These are phyloP conservation scores for Solea solea DNA, from an alignment of 2,113 vertebrate genomes.

Conservation along the genomic window DNA sequence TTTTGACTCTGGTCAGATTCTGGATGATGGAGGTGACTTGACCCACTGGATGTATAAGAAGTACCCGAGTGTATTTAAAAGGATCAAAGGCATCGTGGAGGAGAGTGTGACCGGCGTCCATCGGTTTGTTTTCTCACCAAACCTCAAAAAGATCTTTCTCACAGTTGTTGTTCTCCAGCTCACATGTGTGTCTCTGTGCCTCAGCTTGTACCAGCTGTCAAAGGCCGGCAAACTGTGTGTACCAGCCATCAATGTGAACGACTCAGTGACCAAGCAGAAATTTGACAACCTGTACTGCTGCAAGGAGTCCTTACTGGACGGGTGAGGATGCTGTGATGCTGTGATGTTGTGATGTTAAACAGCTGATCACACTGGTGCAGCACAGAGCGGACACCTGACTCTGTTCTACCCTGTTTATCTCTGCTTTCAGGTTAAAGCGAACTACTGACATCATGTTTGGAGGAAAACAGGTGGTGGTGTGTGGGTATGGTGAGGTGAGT, in stretches of 20 bases:
- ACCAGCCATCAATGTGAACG: conserved; percentile 94
- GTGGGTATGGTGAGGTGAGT: conserved; percentile 94
- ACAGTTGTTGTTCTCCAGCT: neutral
- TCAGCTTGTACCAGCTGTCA: conserved; percentile 92
- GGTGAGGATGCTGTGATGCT: conserved; percentile 74
- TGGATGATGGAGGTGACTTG: conserved; percentile 95
- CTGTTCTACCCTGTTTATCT: conserved; percentile 20
- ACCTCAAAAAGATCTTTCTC: neutral
- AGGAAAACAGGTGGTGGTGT: conserved; percentile 92
- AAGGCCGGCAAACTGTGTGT: conserved; percentile 89
- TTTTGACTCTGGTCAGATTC: conserved; percentile 80
- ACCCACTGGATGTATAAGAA: conserved; percentile 97
- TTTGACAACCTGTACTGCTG: conserved; percentile 97
- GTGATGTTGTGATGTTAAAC: conserved; percentile 11
- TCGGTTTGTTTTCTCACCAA: conserved; percentile 77
- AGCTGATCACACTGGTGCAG: neutral
- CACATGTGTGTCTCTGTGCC: neutral
- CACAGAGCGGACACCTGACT: neutral
- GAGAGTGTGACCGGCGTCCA: conserved; percentile 96
- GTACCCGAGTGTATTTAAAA: conserved; percentile 93
- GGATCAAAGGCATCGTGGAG: conserved; percentile 94
- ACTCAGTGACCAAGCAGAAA: conserved; percentile 96
- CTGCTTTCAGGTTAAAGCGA: conserved; percentile 85
- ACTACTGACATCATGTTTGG: conserved; percentile 95
- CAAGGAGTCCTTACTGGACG: conserved; percentile 93